These are phyloP conservation scores for Motacilla tschutschensis DNA, from an alignment of 2,113 vertebrate species.

Conservation along the genomic window DNA sequence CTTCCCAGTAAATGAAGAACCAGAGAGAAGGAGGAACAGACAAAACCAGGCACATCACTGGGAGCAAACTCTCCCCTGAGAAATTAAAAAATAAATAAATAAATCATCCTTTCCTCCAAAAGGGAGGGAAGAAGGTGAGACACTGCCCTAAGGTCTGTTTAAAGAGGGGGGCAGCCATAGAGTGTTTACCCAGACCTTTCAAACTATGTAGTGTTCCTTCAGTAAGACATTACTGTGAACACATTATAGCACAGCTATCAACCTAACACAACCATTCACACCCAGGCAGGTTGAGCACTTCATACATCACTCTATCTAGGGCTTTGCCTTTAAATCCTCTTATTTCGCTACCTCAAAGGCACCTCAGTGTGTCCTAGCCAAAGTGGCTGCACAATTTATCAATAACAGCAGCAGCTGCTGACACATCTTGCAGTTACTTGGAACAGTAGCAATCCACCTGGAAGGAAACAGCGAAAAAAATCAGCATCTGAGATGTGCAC, in stretches of 20 bases:
- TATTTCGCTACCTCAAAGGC: neutral
- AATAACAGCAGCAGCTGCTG: slow-evolving; percentile 21
- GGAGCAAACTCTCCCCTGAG: neutral
- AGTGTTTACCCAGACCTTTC: neutral
- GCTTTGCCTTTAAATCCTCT: slow-evolving; percentile 27
- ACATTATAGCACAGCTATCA: neutral
- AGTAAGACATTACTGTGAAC: neutral
- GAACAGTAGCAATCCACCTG: neutral
- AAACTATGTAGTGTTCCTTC: neutral
- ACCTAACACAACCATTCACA: neutral
- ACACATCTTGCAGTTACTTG: slow-evolving; percentile 2
- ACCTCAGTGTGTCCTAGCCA: neutral
- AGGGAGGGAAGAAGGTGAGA: neutral
- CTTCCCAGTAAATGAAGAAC: neutral
- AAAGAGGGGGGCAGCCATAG: neutral
- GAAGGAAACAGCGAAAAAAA: neutral
- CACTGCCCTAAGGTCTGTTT: neutral
- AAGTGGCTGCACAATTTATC: slow-evolving; percentile 16
- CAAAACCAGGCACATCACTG: neutral
- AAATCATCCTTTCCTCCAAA: neutral
- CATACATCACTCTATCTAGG: neutral
- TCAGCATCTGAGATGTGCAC: neutral
- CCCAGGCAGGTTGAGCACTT: neutral
- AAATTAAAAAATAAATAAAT: neutral
- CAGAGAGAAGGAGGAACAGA: neutral